Conservation (phyloP, 2,797 vertebrate genomes). For the Schizothorax lantsangensis region DNA sequence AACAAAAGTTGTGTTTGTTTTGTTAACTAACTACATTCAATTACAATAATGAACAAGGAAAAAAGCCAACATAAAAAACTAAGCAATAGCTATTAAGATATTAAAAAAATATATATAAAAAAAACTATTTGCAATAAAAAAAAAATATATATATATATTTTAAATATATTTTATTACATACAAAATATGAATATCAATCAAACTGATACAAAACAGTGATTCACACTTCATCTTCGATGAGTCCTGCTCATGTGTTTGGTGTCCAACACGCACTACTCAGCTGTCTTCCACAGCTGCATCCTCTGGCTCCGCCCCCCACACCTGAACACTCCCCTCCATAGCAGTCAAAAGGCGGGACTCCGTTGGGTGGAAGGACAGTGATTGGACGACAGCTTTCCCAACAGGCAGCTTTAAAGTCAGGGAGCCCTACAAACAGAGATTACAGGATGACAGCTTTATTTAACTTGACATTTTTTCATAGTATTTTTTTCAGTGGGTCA, state of each 20-base stretch:
- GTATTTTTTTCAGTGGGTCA: neutral
- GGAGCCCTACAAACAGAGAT: constrained; percentile 77
- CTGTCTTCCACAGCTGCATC: constrained; percentile 61
- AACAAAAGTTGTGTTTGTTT: constrained; percentile 2
- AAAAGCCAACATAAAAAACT: neutral
- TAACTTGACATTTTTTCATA: neutral
- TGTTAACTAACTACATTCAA: neutral
- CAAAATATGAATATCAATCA: neutral
- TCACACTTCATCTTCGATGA: neutral
- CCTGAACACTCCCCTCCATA: constrained; percentile 82
- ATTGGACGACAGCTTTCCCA: constrained; percentile 87
- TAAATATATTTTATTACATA: neutral
- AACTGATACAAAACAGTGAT: neutral
- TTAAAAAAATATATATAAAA: neutral
- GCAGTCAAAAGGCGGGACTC: constrained; percentile 85
- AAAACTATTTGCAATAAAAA: neutral
- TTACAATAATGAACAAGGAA: neutral
- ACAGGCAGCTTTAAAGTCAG: constrained; percentile 81
- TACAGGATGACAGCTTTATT: neutral
- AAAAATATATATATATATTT: neutral
- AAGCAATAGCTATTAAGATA: neutral
- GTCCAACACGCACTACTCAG: too few relatives aligned
- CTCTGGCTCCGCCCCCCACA: constrained; percentile 84
- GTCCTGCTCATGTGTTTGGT: constrained; percentile 4
- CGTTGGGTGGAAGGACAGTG: constrained; percentile 86